phyloP scores from a whole-genome alignment of 2,888 invertebrate species.

The Galerucella nymphaeae region DNA sequence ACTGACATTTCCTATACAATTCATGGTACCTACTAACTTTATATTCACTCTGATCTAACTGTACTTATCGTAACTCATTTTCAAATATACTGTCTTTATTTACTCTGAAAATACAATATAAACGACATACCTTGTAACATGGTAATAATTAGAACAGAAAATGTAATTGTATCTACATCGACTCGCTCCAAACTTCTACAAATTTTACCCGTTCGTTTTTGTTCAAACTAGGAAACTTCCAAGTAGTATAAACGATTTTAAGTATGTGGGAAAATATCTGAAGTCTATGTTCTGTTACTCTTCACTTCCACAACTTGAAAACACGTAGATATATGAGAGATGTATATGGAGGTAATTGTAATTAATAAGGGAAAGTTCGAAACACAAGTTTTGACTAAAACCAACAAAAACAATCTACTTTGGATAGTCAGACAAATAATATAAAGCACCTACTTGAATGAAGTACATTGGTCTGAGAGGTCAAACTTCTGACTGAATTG shows the following conservation, averaged over 20 bases:
- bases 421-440: background rate
- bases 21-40: too few relatives aligned
- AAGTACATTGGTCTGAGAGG: background rate
- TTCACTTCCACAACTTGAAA: background rate
- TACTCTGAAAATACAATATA: too few relatives aligned
- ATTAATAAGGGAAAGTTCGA: background rate
- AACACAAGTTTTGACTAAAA: background rate
- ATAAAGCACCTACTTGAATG: background rate
- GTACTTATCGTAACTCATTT: too few relatives aligned
- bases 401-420: background rate
- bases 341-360: background rate
- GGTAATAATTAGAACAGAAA: background rate
- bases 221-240: conserved; percentile 6
- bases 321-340: background rate
- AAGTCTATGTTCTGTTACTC: conserved; percentile 1
- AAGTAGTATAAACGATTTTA: conserved; percentile 9
- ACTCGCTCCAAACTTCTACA: background rate
- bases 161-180: background rate
- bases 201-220: background rate
- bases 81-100: too few relatives aligned
- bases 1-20: too few relatives aligned
- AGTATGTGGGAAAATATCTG: conserved; percentile 1
- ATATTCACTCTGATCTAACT: too few relatives aligned
- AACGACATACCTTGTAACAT: too few relatives aligned
- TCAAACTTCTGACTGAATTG: background rate